Percentiles rank a stretch among this genome's conserved stretches.
phyloP scores from a whole-genome alignment of 92 coral and sea anemone genomes.

The Zoanthus sociatus region DNA sequence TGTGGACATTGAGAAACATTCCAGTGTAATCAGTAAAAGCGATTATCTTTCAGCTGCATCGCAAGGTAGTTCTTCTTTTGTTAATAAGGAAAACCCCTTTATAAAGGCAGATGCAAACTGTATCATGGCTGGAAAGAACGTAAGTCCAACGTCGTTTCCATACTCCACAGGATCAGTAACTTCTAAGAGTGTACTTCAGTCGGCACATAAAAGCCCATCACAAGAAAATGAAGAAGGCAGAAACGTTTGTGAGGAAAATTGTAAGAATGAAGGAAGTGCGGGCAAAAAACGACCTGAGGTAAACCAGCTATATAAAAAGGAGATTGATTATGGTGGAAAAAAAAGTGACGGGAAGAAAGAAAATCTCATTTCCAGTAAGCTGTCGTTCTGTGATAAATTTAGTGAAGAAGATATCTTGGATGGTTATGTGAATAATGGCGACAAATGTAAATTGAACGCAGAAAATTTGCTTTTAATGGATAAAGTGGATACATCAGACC shows the following conservation, averaged over 20 bases:
- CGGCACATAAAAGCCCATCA: neutral
- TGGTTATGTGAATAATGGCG: neutral
- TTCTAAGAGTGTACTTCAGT: neutral
- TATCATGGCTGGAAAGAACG: neutral
- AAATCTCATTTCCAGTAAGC: neutral
- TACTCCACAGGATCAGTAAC: neutral
- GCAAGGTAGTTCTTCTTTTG: neutral
- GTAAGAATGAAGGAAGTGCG: neutral
- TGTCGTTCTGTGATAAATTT: neutral
- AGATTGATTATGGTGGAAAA: neutral
- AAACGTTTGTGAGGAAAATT: neutral
- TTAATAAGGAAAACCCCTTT: neutral
- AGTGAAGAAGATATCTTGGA: neutral
- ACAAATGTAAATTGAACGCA: neutral
- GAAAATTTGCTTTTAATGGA: conserved; percentile 62
- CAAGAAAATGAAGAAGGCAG: neutral
- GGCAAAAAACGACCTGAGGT: neutral
- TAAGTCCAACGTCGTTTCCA: neutral
- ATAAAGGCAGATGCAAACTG: neutral
- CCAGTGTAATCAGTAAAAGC: neutral
- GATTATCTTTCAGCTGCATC: neutral
- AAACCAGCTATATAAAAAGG: neutral
- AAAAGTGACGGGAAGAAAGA: neutral
- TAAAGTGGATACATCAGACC: conserved; percentile 57
- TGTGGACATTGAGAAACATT: neutral